Evolutionary conservation across 2,888 invertebrate species (phyloP).

Genomic region (Morpho achilles): DNA sequence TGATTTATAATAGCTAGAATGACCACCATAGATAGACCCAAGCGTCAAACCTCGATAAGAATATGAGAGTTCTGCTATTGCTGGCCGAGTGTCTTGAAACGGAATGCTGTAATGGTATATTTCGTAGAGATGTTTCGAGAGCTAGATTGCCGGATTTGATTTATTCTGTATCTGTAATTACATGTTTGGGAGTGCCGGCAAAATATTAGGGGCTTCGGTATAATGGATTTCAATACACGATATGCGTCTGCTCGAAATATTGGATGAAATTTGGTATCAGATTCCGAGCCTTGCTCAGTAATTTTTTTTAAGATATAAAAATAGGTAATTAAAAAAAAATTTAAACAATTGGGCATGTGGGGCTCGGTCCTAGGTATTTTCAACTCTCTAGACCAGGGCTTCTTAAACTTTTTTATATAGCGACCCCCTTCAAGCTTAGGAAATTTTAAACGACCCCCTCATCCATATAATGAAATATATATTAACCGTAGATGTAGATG

Average conservation of each 20-base stretch:
- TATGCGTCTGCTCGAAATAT: no score
- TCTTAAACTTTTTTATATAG: no score
- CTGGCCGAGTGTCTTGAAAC: conserved; percentile 6
- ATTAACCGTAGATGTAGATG: no score
- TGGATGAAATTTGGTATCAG: no score
- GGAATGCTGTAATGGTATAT: conserved; percentile 17
- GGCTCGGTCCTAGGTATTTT: no score
- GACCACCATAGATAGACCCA: conserved; percentile 11
- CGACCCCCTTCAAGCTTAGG: no score
- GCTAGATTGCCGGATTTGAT: conserved; percentile 8
- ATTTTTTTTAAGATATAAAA: not conserved
- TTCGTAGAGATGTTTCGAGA: conserved; percentile 10
- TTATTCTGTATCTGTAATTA: conserved; percentile 5
- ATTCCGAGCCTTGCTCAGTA: not conserved
- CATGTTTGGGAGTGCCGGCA: not conserved
- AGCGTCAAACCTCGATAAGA: not conserved
- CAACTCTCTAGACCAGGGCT: no score
- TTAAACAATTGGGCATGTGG: no score
- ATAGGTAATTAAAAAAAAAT: no score
- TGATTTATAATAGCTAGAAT: conserved; percentile 49
- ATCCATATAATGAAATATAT: no score
- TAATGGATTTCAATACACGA: no score
- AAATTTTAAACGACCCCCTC: no score
- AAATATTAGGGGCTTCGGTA: not conserved
- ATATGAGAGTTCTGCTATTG: conserved; percentile 6